These are phyloP conservation scores for Idris sp. DNA, from an alignment of 1,140 invertebrate species.

Conservation along the genomic window DNA sequence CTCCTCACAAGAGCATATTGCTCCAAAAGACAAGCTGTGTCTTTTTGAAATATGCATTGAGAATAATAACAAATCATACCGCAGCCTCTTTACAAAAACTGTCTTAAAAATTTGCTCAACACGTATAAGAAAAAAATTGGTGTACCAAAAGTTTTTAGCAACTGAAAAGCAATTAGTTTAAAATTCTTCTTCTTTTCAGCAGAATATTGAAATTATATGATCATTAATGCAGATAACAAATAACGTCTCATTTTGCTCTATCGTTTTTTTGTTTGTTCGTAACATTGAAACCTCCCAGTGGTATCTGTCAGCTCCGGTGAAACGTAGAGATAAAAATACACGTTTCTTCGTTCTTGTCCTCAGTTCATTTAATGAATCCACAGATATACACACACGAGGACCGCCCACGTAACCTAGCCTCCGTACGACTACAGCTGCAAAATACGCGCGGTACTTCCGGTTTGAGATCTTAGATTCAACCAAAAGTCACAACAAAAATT, in stretches of 20 bases:
- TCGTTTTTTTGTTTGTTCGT: constrained; percentile 48
- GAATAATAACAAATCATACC: too few species aligned
- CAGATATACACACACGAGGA: constrained; percentile 45
- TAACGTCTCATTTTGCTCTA: constrained; percentile 61
- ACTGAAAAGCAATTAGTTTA: too few species aligned
- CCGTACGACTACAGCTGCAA: constrained; percentile 47
- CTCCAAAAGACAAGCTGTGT: constrained; percentile 71
- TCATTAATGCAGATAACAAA: constrained; percentile 57
- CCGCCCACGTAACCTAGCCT: constrained; percentile 68
- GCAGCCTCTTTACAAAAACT: too few species aligned
- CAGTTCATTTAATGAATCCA: constrained; percentile 64
- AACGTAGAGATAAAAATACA: constrained; percentile 74
- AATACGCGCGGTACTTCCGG: constrained; percentile 59
- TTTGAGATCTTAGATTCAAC: constrained; percentile 58
- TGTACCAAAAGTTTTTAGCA: too few species aligned
- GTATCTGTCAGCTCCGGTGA: constrained; percentile 57
- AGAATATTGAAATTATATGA: constrained; percentile 57
- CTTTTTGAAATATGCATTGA: too few species aligned
- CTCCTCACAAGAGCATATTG: constrained; percentile 67
- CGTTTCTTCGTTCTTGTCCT: constrained; percentile 66
- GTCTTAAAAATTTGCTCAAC: too few species aligned
- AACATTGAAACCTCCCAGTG: constrained; percentile 57
- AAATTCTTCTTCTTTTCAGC: too few species aligned
- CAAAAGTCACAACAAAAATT: constrained; percentile 51
- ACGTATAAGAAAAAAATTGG: too few species aligned